Percentiles rank a stretch among this genome's conserved stretches.
These are phyloP conservation scores for Eilema griseolum DNA, from an alignment of 2,888 invertebrate species.

Conservation along the genomic window DNA sequence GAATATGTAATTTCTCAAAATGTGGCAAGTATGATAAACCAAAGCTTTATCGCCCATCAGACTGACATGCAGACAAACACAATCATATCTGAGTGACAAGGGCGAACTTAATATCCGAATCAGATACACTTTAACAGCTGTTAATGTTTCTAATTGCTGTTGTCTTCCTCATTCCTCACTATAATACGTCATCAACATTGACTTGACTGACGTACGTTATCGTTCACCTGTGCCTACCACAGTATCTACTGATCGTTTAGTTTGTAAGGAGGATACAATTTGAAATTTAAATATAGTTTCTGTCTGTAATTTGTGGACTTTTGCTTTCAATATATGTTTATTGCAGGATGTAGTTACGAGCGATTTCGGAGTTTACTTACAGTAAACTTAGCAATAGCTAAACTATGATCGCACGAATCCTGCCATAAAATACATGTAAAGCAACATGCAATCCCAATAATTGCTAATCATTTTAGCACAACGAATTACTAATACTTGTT, in stretches of 20 bases:
- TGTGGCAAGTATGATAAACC: not conserved
- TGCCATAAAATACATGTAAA: not conserved
- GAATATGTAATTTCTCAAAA: not conserved
- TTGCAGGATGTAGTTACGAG: not conserved
- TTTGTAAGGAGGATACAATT: conserved; percentile 29
- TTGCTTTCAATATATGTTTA: too few species aligned
- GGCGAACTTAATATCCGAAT: conserved; percentile 19
- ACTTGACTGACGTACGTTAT: conserved; percentile 30
- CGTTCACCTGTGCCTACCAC: conserved; percentile 1
- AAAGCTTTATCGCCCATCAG: not conserved
- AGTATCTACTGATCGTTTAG: not conserved
- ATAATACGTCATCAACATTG: conserved; percentile 32
- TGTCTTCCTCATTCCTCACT: conserved; percentile 35
- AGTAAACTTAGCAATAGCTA: not conserved
- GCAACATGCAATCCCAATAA: not conserved
- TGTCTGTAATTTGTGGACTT: not conserved
- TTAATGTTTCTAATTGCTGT: conserved; percentile 29
- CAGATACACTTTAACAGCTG: conserved; percentile 26
- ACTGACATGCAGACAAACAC: not conserved
- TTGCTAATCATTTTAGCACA: not conserved
- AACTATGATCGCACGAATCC: not conserved
- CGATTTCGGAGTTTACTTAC: not conserved
- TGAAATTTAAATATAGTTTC: conserved; percentile 23
- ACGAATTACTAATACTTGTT: not conserved
- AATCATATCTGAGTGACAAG: not conserved